Evolutionary conservation across 1,140 invertebrate genomes (phyloP), one percentile per base, ranked within the genome.

Genomic region (Zeugodacus cucurbitae): DNA sequence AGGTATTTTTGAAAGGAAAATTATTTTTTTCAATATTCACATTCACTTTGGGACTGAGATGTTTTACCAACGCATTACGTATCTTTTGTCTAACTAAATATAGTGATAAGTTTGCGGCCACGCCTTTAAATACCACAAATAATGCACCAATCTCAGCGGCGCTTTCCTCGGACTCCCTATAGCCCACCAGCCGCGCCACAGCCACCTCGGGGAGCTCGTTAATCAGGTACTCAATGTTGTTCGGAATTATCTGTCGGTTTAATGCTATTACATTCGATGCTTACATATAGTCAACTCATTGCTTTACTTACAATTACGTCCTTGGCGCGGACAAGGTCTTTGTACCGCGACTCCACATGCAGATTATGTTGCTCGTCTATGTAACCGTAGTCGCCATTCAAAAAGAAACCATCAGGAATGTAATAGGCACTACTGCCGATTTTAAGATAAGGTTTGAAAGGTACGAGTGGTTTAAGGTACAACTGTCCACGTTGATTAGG

Each of bases 351-450:
- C 6, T 74, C 41, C 5, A 88, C 44, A 70, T 88, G 74, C 34
- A 88, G 82, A 1, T 37, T 58, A 32, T 67, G 17, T 3, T 86
- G 26, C 20, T 86, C 78, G 70, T 88, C 82, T 59, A 88, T 57
- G 22, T 20, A 88, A 20, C 88, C 88, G 70, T 86, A 88, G 26
- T 88, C 88, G 1, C 88, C 88, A n/a, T 58, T 88, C 20, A 64
- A 32, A 20, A 88, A 64, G 5, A 86, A 86, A 14, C 88, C 88
- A 34, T 67, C 82, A 8, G 32, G 58, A 48, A 86, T 54, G 26
- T 86, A 88, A 37, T 48, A 64, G 41, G 48, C 32, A 4, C 34
- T 67, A 20, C 82, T 86, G 59, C 86, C 88, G 17, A 86, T 88
- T 34, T 67, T 70, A 7, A 54, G n/a, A 57, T 88, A 88, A 54